Conservation (phyloP, 2,888 invertebrate species). For the Eumerus sabulonum region DNA sequence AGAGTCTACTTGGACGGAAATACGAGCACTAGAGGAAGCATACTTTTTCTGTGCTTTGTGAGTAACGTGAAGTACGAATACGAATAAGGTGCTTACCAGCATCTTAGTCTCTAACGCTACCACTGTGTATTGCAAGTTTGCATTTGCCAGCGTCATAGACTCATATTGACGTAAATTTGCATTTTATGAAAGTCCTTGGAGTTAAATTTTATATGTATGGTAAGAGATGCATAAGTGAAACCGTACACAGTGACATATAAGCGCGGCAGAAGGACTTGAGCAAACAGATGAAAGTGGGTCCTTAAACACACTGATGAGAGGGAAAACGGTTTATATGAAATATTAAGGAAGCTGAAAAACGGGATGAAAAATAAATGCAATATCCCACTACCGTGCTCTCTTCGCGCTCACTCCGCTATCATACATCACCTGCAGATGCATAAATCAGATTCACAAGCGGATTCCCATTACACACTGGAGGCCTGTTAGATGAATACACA, state of each 20-base stretch:
- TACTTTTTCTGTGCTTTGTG: constrained; percentile 31
- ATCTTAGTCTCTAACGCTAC: constrained; percentile 20
- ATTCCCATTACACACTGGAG: constrained; percentile 60
- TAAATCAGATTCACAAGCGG: constrained; percentile 63
- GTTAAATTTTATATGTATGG: constrained; percentile 64
- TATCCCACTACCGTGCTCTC: constrained; percentile 26
- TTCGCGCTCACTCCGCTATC: constrained; percentile 31
- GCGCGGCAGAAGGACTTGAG: constrained; percentile 59
- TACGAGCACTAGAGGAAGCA: constrained; percentile 28
- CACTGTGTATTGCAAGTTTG: constrained; percentile 40
- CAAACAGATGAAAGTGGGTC: constrained; percentile 68
- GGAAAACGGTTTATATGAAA: constrained; percentile 66
- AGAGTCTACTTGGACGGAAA: constrained; percentile 12
- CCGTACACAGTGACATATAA: constrained; percentile 62
- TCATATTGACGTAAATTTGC: constrained; percentile 65
- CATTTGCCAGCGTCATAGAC: constrained; percentile 48
- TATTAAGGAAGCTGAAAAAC: constrained; percentile 44
- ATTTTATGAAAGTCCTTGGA: constrained; percentile 63
- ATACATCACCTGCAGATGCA: constrained; percentile 52
- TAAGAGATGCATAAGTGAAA: constrained; percentile 68
- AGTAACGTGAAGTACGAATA: constrained; percentile 51
- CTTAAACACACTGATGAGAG: constrained; percentile 68
- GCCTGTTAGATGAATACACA: constrained; percentile 48
- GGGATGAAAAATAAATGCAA: not conserved
- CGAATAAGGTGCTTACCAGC: constrained; percentile 35